Percentiles rank a stretch among this genome's conserved stretches.
Evolutionary conservation across 2,113 vertebrate genomes (phyloP).

Genomic region (Gnathochromis pfefferi): DNA sequence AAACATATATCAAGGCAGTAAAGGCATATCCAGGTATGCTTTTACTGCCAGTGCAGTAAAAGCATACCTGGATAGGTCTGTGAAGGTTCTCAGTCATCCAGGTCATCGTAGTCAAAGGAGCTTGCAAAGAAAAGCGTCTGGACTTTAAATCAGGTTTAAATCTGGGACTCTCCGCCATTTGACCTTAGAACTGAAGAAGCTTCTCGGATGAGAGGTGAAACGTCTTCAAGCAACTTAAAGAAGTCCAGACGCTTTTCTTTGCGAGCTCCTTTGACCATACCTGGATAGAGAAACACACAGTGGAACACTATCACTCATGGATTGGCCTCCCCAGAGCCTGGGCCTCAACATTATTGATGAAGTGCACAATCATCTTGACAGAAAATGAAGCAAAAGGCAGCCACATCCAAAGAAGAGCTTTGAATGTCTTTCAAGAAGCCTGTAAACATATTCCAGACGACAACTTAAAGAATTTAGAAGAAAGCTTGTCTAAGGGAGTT

Average conservation of each 20-base stretch:
- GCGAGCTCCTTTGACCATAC: neutral
- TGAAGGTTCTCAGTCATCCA: neutral
- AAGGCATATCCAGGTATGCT: neutral
- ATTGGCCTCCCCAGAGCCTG: neutral
- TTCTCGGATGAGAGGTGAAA: accelerated
- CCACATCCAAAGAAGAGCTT: neutral
- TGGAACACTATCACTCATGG: neutral
- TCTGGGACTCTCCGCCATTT: neutral
- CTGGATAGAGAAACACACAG: neutral
- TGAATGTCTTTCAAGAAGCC: neutral
- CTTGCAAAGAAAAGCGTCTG: neutral
- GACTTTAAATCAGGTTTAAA: neutral
- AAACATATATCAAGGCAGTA: neutral
- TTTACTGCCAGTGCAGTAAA: neutral
- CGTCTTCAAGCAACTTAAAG: neutral
- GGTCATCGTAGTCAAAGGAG: neutral
- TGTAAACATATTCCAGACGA: neutral
- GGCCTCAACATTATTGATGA: neutral
- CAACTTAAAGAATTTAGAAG: neutral
- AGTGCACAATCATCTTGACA: neutral
- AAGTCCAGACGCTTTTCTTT: neutral
- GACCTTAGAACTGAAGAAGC: neutral
- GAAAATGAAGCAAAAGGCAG: neutral
- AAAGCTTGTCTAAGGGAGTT: neutral
- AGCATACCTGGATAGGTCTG: neutral